These are phyloP conservation scores for Galeopsomyia nigrocyanea DNA, from an alignment of 2,888 invertebrate species.

Conservation along the genomic window DNA sequence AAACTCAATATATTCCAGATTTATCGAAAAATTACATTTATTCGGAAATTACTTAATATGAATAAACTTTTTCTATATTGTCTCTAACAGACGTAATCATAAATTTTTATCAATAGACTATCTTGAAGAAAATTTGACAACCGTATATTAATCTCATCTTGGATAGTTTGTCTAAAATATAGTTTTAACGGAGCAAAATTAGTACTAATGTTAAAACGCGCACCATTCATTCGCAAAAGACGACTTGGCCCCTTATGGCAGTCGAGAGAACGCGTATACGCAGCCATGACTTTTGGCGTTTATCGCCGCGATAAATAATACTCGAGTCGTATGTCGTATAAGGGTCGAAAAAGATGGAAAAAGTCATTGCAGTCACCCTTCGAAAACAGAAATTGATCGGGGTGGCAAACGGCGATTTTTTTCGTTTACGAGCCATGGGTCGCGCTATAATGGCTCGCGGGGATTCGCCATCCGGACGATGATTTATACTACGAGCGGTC, in stretches of 20 bases:
- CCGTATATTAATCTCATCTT: no score
- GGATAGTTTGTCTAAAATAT: no score
- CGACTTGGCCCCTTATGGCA: background rate
- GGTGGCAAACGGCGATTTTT: slow-evolving; percentile 23
- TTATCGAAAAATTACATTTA: no score
- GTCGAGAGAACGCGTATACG: background rate
- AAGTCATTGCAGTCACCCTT: background rate
- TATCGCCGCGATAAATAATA: slow-evolving; percentile 17
- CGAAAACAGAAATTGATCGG: slow-evolving; percentile 36
- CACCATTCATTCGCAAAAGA: no score
- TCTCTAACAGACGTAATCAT: no score
- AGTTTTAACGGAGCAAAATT: no score
- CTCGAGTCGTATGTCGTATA: background rate
- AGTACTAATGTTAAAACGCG: no score
- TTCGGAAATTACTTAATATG: no score
- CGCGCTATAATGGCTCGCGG: slow-evolving; percentile 14
- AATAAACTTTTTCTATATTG: no score
- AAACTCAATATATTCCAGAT: no score
- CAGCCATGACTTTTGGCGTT: background rate
- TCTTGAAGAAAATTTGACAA: no score
- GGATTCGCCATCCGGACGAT: slow-evolving; percentile 1
- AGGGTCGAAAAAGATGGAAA: background rate
- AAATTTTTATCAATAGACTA: no score
- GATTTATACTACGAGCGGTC: slow-evolving; percentile 23
- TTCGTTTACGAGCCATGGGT: slow-evolving; percentile 15